Percentiles rank a stretch among this genome's conserved stretches.
These are phyloP conservation scores for Sinocyclocheilus anophthalmus DNA, from an alignment of 2,113 vertebrate species.

Conservation along the genomic window DNA sequence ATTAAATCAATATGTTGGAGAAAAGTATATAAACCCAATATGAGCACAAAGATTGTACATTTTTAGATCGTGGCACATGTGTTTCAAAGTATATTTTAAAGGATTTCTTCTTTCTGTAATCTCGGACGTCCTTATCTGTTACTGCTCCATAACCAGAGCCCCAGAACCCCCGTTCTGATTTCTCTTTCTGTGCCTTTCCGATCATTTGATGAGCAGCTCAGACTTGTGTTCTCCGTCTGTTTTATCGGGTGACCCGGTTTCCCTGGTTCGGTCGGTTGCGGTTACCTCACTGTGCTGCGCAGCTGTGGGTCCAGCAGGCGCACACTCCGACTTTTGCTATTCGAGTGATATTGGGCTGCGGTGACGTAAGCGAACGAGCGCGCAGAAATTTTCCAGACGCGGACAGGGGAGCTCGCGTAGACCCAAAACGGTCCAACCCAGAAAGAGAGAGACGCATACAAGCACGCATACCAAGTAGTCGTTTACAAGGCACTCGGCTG, in stretches of 20 bases:
- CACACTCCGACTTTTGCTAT: constrained; percentile 7
- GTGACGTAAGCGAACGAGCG: constrained; percentile 39
- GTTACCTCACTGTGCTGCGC: constrained; percentile 5
- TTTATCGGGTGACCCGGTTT: constrained; percentile 41
- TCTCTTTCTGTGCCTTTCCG: background rate
- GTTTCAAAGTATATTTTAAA: background rate
- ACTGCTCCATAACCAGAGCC: background rate
- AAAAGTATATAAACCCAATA: background rate
- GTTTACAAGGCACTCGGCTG: constrained; percentile 19
- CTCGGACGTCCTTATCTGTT: background rate
- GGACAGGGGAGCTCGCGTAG: background rate
- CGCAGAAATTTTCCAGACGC: constrained; percentile 30
- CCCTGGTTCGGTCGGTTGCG: constrained; percentile 13
- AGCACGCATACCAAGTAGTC: constrained; percentile 19
- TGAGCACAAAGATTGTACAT: background rate
- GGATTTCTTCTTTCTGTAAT: too few species aligned
- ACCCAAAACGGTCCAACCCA: constrained; percentile 7
- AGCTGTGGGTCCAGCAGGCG: constrained; percentile 29
- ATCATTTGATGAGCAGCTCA: background rate
- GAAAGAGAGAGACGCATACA: constrained; percentile 11
- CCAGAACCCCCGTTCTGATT: background rate
- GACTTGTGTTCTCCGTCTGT: background rate
- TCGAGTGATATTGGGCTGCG: constrained; percentile 23
- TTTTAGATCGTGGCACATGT: background rate
- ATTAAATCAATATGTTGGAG: background rate